Percentiles rank a stretch among this genome's conserved stretches.
Conservation (phyloP, 1,140 invertebrate species). For the Halictus rubicundus region DNA sequence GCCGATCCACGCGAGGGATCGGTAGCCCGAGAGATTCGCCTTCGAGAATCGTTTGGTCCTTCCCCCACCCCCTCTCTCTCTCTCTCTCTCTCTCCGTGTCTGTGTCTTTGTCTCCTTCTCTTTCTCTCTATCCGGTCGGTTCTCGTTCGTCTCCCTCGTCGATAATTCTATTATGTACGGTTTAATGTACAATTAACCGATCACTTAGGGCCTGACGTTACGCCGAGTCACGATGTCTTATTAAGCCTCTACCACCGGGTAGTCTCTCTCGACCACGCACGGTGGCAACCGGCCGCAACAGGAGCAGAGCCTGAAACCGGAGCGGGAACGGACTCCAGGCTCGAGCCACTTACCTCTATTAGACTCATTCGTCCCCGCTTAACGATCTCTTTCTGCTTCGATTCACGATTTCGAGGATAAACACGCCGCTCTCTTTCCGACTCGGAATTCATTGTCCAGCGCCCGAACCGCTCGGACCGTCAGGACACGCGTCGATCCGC, state of each 20-base stretch:
- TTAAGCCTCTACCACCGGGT: slow-evolving; percentile 71
- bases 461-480: too few relatives aligned
- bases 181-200: slow-evolving; percentile 81
- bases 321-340: not conserved
- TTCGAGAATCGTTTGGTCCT: not conserved
- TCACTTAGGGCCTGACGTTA: slow-evolving; percentile 79
- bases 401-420: slow-evolving; percentile 47
- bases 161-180: slow-evolving; percentile 80
- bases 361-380: slow-evolving; percentile 19
- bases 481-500: too few relatives aligned
- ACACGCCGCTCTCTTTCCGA: not conserved
- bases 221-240: slow-evolving; percentile 80
- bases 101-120: not conserved
- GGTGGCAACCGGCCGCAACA: slow-evolving; percentile 48
- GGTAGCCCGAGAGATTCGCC: slow-evolving; percentile 28
- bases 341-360: slow-evolving; percentile 22
- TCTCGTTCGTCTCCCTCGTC: slow-evolving; percentile 42
- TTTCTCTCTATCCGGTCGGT: not conserved
- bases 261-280: slow-evolving; percentile 50
- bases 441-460: not conserved
- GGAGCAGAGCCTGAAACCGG: slow-evolving; percentile 40
- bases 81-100: not conserved
- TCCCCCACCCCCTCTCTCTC: too few relatives aligned
- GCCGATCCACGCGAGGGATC: not conserved
- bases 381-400: slow-evolving; percentile 28